phyloP scores from a whole-genome alignment of 2,113 vertebrate species.

The Phocoena sinus region DNA sequence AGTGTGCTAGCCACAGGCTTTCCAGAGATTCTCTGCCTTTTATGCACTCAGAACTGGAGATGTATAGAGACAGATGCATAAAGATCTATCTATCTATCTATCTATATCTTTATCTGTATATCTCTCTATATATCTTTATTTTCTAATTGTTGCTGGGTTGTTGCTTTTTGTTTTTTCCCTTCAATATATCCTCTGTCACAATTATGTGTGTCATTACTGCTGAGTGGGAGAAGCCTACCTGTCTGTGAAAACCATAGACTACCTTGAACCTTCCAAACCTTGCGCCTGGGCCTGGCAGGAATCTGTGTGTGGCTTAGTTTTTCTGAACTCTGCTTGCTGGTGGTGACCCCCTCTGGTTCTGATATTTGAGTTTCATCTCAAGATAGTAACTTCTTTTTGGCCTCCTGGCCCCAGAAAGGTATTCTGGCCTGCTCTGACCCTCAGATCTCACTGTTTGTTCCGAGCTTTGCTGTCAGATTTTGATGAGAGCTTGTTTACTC shows the following conservation, averaged over 20 bases:
- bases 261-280: not conserved
- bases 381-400: not conserved
- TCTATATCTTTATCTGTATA: not conserved
- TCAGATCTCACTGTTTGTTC: not conserved
- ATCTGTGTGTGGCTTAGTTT: not conserved
- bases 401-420: not conserved
- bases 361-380: not conserved
- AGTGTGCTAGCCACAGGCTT: not conserved
- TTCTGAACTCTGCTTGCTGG: not conserved
- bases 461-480: not conserved
- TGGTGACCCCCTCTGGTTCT: not conserved
- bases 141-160: not conserved
- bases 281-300: not conserved
- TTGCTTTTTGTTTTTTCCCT: not conserved
- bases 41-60: not conserved
- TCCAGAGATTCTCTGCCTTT: not conserved
- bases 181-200: not conserved
- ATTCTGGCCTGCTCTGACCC: not conserved
- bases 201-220: not conserved
- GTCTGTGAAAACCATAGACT: not conserved
- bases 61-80: not conserved
- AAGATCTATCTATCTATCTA: too few species aligned
- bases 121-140: not conserved
- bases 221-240: not conserved
- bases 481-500: not conserved